Percentiles rank a stretch among this genome's conserved stretches.
Conservation (phyloP, 2,113 vertebrate species). For the Garra rufa region DNA sequence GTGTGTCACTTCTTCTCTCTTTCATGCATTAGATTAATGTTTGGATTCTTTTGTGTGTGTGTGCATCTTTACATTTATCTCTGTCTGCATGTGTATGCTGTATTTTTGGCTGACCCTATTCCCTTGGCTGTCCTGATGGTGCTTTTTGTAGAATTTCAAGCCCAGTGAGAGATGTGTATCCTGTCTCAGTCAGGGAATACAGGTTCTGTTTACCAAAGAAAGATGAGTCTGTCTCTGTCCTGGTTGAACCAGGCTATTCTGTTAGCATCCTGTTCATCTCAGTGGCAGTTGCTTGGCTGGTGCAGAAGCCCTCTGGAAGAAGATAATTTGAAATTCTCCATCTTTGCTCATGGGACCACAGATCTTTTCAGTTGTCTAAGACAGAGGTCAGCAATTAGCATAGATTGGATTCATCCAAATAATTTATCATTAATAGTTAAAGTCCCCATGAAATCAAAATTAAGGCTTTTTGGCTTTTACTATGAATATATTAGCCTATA, state of each 20-base stretch:
- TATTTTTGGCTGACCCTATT: conserved; percentile 40
- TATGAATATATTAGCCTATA: too few relatives aligned
- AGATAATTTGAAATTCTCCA: neutral
- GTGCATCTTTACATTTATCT: conserved; percentile 5
- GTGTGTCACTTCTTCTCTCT: neutral
- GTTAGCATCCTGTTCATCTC: neutral
- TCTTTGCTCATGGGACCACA: neutral
- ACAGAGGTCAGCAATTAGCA: too few relatives aligned
- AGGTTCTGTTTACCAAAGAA: conserved; percentile 37
- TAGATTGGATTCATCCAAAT: too few relatives aligned
- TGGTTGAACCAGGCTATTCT: conserved; percentile 28
- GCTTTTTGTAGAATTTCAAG: conserved; percentile 46
- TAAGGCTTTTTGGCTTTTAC: too few relatives aligned
- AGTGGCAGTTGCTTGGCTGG: neutral
- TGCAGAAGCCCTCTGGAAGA: neutral
- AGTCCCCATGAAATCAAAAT: too few relatives aligned
- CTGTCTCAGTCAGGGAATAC: conserved; percentile 37
- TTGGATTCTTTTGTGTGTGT: neutral
- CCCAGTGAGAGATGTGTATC: conserved; percentile 36
- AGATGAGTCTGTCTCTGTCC: conserved; percentile 45
- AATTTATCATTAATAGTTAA: too few relatives aligned
- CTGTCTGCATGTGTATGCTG: conserved; percentile 6
- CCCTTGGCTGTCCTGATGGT: conserved; percentile 25
- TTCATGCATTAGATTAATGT: neutral
- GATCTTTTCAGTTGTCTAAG: neutral